Evolutionary conservation across 2,797 vertebrate genomes (phyloP), one percentile per base, ranked within the genome.

Genomic region (Glossophaga mutica): DNA sequence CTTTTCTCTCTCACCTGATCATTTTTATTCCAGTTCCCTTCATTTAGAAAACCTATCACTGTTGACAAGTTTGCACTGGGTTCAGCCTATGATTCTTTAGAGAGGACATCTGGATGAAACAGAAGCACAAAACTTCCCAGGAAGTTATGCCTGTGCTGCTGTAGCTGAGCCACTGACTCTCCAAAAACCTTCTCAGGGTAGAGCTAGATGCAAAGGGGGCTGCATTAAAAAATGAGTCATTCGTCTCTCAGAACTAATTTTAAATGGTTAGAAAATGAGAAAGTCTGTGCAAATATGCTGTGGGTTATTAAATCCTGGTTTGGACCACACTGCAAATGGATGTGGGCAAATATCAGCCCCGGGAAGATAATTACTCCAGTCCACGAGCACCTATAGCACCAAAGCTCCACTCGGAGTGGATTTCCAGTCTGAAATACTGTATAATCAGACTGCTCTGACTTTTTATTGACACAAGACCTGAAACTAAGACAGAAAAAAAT

Each of bases 261-360:
- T 76, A 97, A 96, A 78, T 81, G 62, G 57, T 88, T 97, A 96
- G 96, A 96, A 97, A 96, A 97, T 95, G 93, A 97, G 92, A 86
- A 93, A 94, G 78, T 59, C 90, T 97, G 85, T 95, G 74, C 85
- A 96, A 97, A 97, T 94, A 96, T 62, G 68, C 94, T 67, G 79
- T 48, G 87, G 34, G 95, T 97, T 97, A 97, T 96, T 97, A 97
- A 96, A 97, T 94, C 59, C 42, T 37, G 65, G 44, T 92, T 90
- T 92, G 85, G 92, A 88, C 71, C 29, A 71, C n/a, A 67, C 10
- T 57, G 62, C 32, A 94, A 93, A 95, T 86, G 92, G 84, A 76
- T 46, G n/a, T 94, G 82, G 94, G 96, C 92, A 97, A 97, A 97
- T 96, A 97, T 81, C 96, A 97, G 76, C 67, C 29, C n/a, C 6